Base-by-base conservation (phyloP, 2,113 vertebrate genomes). In the Excalfactoria chinensis region DNA sequence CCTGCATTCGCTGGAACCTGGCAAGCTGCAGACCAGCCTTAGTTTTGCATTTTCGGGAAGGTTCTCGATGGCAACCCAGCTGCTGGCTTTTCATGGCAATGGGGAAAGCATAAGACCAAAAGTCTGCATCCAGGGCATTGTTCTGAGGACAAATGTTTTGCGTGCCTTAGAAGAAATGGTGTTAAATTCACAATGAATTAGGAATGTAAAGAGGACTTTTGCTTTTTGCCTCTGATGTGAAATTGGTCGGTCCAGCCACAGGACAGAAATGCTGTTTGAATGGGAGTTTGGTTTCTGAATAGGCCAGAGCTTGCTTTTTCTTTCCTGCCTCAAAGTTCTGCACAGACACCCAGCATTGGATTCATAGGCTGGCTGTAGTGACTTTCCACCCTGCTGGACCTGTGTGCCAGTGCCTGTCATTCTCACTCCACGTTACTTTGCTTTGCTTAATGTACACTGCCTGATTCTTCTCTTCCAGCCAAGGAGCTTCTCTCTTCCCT, bases 11-110 rank as follows among this genome's bases (percentile, higher is more conserved):
- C 62, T 79, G 37, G 53, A 85, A 49, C 44, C 19, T 63, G 68
- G 18, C 49, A 94, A 89, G 37, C 37, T 83, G 70, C 84, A 93
- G 72, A 75, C 44, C 4, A 0, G 46, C 26, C 26, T 62, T 84
- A 51, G 40, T 46, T 84, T 86, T 92, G 75, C 40, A 83, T 96
- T 90, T 92, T 87, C 58, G 87, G 85, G 67, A 59, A 76, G 71
- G 59, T 83, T 94, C 78, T 67, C 95, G 46, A 17, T 32, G 49
- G 74, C 89, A 95, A 85, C 49, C 37, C 82, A 79, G 72, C 60
- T 64, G 86, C 23, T 68, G 63, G 53, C 63, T 91, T 90, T 44
- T 30, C 37, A 66, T 92, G 73, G 28, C 80, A 80, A 51, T 85
- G 64, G 55, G 85, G 68, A 79, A 91, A 32, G 59, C 94, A 49